These are phyloP conservation scores for Bombus superbus DNA, from an alignment of 1,140 invertebrate species.

Conservation along the genomic window DNA sequence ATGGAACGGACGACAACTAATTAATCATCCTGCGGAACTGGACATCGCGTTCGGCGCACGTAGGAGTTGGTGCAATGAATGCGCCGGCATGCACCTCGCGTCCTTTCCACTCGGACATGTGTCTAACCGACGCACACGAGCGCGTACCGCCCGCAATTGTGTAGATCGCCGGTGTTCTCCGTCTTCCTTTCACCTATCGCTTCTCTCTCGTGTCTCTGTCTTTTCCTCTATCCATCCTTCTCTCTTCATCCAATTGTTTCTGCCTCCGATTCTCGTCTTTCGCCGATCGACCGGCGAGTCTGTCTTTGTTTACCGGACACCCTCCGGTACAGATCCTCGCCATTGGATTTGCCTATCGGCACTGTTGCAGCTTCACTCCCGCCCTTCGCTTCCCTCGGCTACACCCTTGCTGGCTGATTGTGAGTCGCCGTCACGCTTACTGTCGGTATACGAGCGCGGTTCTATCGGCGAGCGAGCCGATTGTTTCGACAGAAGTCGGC, in stretches of 20 bases:
- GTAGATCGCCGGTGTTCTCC: slow-evolving; percentile 48
- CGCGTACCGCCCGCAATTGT: slow-evolving; percentile 36
- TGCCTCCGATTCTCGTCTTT: slow-evolving; percentile 7
- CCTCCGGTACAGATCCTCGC: slow-evolving; percentile 42
- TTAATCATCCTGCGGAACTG: slow-evolving; percentile 80
- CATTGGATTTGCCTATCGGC: slow-evolving; percentile 73
- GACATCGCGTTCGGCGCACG: slow-evolving; percentile 58
- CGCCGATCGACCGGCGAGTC: slow-evolving; percentile 3
- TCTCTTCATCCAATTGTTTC: not conserved
- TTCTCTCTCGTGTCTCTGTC: not conserved
- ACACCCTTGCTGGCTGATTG: slow-evolving; percentile 13
- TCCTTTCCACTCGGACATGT: slow-evolving; percentile 68
- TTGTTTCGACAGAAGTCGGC: slow-evolving; percentile 53
- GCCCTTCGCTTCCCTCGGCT: not conserved
- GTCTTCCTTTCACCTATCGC: not conserved
- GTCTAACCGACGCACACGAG: slow-evolving; percentile 21
- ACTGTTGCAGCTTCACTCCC: slow-evolving; percentile 56
- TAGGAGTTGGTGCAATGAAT: slow-evolving; percentile 73
- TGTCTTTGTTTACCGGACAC: slow-evolving; percentile 45
- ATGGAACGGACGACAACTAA: slow-evolving; percentile 82
- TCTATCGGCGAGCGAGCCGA: slow-evolving; percentile 51
- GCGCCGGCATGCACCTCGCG: slow-evolving; percentile 71
- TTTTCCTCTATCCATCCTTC: not conserved
- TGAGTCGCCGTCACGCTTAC: slow-evolving; percentile 60
- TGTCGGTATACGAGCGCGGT: slow-evolving; percentile 34